These are phyloP conservation scores for Vireo altiloquus DNA, from an alignment of 2,113 vertebrate genomes.

Conservation along the genomic window DNA sequence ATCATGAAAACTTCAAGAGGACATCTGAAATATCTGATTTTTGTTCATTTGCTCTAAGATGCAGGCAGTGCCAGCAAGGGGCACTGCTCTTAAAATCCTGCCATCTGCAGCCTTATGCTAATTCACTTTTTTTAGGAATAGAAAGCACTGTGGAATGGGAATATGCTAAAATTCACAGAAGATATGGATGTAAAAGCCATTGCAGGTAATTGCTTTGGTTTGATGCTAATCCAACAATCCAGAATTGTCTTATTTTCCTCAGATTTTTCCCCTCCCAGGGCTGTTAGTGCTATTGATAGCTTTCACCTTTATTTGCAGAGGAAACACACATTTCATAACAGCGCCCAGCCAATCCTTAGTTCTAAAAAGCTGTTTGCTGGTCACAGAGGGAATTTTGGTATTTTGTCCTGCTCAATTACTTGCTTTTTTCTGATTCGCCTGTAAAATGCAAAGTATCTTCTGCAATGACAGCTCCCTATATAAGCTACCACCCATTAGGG, in stretches of 20 bases:
- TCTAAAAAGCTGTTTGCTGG: not conserved
- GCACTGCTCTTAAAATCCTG: not conserved
- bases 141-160: not conserved
- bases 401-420: not conserved
- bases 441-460: not conserved
- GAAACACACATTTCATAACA: not conserved
- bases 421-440: not conserved
- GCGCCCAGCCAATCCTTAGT: not conserved
- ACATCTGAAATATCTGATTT: not conserved
- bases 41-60: not conserved
- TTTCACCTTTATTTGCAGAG: not conserved
- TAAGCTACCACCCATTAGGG: not conserved
- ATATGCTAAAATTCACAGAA: not conserved
- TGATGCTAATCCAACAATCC: not conserved
- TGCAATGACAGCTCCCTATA: not conserved
- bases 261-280: not conserved
- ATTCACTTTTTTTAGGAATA: not conserved
- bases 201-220: not conserved
- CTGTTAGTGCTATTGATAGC: not conserved
- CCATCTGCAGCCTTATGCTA: not conserved
- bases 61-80: not conserved
- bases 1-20: not conserved
- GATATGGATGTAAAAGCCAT: not conserved
- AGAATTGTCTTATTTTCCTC: not conserved
- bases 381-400: not conserved